A percentile compares a stretch with the other conserved stretches of the same genome.
Conservation (phyloP, 2,113 vertebrate species). For the Catharus minimus region DNA sequence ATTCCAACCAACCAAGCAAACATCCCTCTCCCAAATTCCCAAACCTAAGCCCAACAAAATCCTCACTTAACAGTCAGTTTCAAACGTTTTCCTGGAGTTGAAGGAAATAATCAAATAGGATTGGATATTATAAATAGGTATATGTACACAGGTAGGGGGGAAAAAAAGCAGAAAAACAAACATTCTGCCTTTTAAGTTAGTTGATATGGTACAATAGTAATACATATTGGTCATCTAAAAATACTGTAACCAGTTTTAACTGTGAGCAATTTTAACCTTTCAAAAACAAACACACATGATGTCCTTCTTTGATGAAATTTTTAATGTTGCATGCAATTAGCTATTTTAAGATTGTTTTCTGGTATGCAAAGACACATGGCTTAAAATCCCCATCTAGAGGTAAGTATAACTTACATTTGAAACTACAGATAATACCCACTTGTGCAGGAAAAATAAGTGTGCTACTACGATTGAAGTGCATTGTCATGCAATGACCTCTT, state of each 20-base stretch:
- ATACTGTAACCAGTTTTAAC: background rate
- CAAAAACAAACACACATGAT: background rate
- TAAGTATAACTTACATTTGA: background rate
- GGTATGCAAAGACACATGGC: background rate
- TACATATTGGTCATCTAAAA: background rate
- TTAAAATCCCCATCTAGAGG: background rate
- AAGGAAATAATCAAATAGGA: background rate
- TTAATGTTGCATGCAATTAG: background rate
- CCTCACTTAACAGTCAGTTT: background rate
- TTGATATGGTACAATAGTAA: background rate
- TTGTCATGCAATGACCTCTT: background rate
- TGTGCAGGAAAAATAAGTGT: background rate
- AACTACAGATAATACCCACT: background rate
- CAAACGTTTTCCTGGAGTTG: background rate
- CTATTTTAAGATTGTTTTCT: background rate
- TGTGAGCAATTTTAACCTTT: background rate
- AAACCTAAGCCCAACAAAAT: background rate
- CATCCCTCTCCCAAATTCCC: fast-evolving
- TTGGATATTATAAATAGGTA: background rate
- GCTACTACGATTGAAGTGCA: background rate
- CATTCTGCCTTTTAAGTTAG: background rate
- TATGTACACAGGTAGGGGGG: background rate
- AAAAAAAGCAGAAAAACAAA: background rate
- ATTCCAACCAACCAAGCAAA: background rate
- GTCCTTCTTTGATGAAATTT: background rate